A percentile compares a stretch with the other conserved stretches of the same genome.
phyloP scores from a whole-genome alignment of 2,797 vertebrate species.

The Apogon talboti region DNA sequence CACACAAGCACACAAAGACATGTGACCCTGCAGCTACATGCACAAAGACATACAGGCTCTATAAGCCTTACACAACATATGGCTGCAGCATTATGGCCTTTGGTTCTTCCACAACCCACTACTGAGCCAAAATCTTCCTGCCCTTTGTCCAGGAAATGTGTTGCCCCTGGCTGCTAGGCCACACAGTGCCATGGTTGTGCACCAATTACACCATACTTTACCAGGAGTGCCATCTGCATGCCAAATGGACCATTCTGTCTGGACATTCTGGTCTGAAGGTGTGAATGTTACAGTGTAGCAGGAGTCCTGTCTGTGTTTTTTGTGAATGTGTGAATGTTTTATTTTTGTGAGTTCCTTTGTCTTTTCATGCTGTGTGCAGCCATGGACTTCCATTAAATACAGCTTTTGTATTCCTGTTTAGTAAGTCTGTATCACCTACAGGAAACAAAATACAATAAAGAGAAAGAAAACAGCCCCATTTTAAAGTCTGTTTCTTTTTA shows the following conservation, averaged over 20 bases:
- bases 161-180: slow-evolving; percentile 78
- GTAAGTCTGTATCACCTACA: slow-evolving; percentile 25
- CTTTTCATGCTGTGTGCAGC: neutral
- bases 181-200: slow-evolving; percentile 80
- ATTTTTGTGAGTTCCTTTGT: slow-evolving; percentile 1
- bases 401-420: slow-evolving; percentile 41
- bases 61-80: slow-evolving; percentile 80
- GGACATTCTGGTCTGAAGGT: slow-evolving; percentile 72
- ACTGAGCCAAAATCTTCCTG: slow-evolving; percentile 73
- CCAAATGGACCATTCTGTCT: slow-evolving; percentile 77
- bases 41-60: slow-evolving; percentile 81
- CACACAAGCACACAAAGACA: slow-evolving; percentile 81
- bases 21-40: slow-evolving; percentile 77
- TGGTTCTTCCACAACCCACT: slow-evolving; percentile 61
- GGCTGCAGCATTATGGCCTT: slow-evolving; percentile 77
- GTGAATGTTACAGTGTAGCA: slow-evolving; percentile 66
- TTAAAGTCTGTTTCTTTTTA: slow-evolving; percentile 71
- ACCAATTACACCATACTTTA: slow-evolving; percentile 80
- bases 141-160: slow-evolving; percentile 80
- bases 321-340: neutral
- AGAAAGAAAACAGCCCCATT: slow-evolving; percentile 68
- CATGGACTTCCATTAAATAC: slow-evolving; percentile 27
- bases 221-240: slow-evolving; percentile 79
- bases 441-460: slow-evolving; percentile 63
- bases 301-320: slow-evolving; percentile 38